Percentiles rank a stretch among this genome's conserved stretches.
Conservation (phyloP, 2,888 invertebrate species). For the Scrobipalpa costella region DNA sequence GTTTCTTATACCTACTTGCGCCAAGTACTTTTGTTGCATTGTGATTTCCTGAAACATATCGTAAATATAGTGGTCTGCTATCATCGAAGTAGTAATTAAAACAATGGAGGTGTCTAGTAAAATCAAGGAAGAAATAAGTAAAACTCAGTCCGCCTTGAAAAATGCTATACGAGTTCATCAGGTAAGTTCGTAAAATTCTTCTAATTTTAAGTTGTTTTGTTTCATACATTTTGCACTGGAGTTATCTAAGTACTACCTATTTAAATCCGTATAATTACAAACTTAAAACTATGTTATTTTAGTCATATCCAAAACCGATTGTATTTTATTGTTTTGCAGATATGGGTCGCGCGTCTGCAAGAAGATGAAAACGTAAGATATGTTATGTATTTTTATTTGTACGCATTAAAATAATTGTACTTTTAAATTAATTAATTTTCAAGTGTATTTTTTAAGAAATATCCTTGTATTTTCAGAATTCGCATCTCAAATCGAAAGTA, state of each 20-base stretch:
- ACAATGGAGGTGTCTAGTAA: conserved; percentile 83
- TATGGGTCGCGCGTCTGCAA: conserved; percentile 79
- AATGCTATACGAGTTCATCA: conserved; percentile 84
- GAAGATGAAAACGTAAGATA: conserved; percentile 81
- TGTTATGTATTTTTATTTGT: conserved; percentile 31
- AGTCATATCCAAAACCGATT: background rate
- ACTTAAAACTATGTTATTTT: background rate
- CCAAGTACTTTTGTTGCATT: conserved; percentile 24
- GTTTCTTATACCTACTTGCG: conserved; percentile 1
- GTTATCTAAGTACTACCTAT: no score
- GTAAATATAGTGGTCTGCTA: background rate
- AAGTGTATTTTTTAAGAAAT: no score
- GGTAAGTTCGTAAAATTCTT: conserved; percentile 58
- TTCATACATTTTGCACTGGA: no score
- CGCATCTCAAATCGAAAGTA: conserved; percentile 76
- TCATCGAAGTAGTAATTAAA: background rate
- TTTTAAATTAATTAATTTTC: no score
- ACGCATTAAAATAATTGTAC: conserved; percentile 15
- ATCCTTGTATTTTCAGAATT: conserved; percentile 69
- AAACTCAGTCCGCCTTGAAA: conserved; percentile 82
- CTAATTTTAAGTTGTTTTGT: conserved; percentile 13
- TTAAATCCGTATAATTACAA: background rate
- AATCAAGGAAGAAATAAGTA: conserved; percentile 82
- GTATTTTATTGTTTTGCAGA: conserved; percentile 55
- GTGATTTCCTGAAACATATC: conserved; percentile 21